Base-by-base conservation (phyloP, 2,113 vertebrate species). In the Pipra filicauda region DNA sequence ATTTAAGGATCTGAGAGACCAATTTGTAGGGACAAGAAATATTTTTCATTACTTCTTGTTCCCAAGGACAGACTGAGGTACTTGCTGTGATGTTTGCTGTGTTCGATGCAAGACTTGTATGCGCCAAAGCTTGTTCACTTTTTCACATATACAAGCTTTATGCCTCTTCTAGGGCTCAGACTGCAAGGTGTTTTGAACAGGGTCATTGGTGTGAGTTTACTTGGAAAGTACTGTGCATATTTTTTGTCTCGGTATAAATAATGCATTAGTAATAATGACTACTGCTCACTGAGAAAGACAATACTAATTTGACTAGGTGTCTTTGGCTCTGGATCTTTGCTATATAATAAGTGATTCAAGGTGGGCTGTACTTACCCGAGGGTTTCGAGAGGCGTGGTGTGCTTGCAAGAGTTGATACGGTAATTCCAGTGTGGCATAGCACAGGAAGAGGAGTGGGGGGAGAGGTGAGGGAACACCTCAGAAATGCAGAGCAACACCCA, bases 381-480 rank as follows among this genome's bases (percentile, higher is more conserved):
- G 93, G 90, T 91, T 95, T 92, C 10, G 4, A 94, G 70, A 96
- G 97, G 96, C 79, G 94, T 97, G 96, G 96, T 94, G 71, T 82
- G 70, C 89, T 93, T 89, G 90, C 55, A 64, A 69, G 92, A 94
- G 74, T 21, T 89, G 88, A 82, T 89, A 96, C 0, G 10, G 85
- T 93, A 96, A 96, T 96, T 95, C 94, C 89, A 84, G 83, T 51
- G 44, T 88, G 80, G 93, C 93, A 93, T 39, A 92, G 96, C 66
- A 95, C 97, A 96, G 95, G 97, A 97, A 96, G 90, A 93, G 93
- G 94, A 93, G 95, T 82, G 57, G 62, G 94, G 94, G 87, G 75
- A 95, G 73, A 88, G 90, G 85, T 76, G 64, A 91, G 91, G 93
- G 82, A 96, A 94, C 95, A 96, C 91, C 87, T 96, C 73, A 95